Evolutionary conservation across 2,113 vertebrate species (phyloP).

Genomic region (Lycaon pictus): DNA sequence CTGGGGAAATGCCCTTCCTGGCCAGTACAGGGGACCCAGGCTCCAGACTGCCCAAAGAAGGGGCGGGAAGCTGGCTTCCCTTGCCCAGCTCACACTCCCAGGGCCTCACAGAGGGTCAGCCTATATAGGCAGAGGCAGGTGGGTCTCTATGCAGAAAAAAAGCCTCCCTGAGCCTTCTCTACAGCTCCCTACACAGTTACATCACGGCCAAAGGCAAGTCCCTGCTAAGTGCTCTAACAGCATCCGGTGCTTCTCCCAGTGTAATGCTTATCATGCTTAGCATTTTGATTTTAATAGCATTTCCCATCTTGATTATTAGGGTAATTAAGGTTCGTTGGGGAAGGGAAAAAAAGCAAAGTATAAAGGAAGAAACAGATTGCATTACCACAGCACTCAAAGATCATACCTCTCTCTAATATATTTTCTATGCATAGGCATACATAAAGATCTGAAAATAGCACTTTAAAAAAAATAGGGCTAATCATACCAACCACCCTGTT

Average conservation of each 20-base stretch:
- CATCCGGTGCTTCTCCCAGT: background rate
- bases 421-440: background rate
- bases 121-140: background rate
- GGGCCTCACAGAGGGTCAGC: too few relatives aligned
- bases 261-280: background rate
- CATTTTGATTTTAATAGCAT: constrained; percentile 53
- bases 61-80: background rate
- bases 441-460: background rate
- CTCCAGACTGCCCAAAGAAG: background rate
- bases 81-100: background rate
- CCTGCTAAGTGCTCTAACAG: background rate
- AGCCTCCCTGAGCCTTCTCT: background rate
- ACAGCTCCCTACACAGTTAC: background rate
- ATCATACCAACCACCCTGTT: background rate
- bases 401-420: background rate
- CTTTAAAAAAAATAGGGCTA: background rate
- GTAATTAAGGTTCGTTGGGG: constrained; percentile 30
- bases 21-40: background rate
- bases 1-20: background rate
- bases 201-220: background rate
- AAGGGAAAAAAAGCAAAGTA: background rate
- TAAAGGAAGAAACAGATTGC: background rate
- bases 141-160: background rate
- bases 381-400: background rate
- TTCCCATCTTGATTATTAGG: constrained; percentile 56